Percentiles rank a stretch among this genome's conserved stretches.
Evolutionary conservation across 2,888 invertebrate species (phyloP).

Genomic region (Oscheius sp.): DNA sequence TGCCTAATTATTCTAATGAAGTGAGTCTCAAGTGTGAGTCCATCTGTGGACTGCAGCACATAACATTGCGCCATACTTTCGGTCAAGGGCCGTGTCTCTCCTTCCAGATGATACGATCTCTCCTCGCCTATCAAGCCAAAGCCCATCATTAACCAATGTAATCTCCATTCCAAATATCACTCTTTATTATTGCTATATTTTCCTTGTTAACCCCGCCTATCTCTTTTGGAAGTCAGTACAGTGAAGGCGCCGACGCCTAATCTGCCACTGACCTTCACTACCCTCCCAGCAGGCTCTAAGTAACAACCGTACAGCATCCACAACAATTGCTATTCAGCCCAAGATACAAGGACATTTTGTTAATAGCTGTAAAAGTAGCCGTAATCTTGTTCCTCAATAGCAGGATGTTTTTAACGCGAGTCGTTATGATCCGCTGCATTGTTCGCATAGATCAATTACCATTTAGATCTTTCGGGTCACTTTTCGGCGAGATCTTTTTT

Average conservation of each 20-base stretch:
- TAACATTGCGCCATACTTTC: conserved; percentile 30
- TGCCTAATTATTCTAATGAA: conserved; percentile 32
- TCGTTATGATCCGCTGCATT: conserved; percentile 19
- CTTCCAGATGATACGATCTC: conserved; percentile 18
- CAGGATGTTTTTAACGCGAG: conserved; percentile 24
- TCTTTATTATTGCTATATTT: neutral
- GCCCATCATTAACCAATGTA: conserved; percentile 12
- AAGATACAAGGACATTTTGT: conserved; percentile 6
- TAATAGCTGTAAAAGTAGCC: neutral
- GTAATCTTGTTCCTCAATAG: conserved; percentile 13
- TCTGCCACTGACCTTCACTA: conserved; percentile 25
- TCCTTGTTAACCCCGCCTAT: neutral
- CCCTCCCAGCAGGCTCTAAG: conserved; percentile 27
- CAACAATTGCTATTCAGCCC: conserved; percentile 17
- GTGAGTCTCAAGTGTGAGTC: conserved; percentile 31
- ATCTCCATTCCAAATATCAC: neutral
- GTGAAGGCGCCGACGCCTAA: conserved; percentile 28
- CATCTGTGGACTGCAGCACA: conserved; percentile 16
- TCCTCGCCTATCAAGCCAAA: conserved; percentile 9
- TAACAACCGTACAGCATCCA: conserved; percentile 29
- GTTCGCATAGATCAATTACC: conserved; percentile 29
- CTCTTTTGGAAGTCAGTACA: conserved; percentile 16
- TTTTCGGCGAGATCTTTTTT: neutral
- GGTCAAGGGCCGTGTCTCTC: conserved; percentile 29
- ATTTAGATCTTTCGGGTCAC: conserved; percentile 17